Base-by-base conservation (phyloP, 2,797 vertebrate genomes). In the Neosilurus hyrtlii region DNA sequence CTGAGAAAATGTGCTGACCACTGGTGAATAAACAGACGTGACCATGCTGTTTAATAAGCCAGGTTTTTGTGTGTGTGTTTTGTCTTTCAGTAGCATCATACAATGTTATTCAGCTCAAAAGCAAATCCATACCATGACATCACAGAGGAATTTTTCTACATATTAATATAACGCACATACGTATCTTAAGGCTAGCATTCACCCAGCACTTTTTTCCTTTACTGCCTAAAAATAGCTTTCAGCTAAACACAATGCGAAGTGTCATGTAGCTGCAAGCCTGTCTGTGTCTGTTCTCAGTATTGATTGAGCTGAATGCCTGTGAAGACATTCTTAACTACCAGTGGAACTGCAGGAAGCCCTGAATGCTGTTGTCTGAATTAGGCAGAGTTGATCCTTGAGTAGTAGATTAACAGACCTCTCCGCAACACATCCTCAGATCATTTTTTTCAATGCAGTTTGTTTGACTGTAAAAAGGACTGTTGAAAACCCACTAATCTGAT, bases 1-100 rank as follows among this genome's bases (percentile, higher is more conserved):
- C 66, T 83, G 82, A 81, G 86, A 85, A 88, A 91, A 89, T 83
- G 54, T 87, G 86, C 88, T 88, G 88, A 90, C 88, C 88, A 84
- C 72, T 62, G 18, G 76, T 71, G 52, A 85, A 85, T 86, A 86
- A 89, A 87, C 86, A 88, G 82, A 90, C 84, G 83, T 86, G 88
- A 89, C 77, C 78, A 52, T 80, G 84, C 85, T 88, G 65, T 86
- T 85, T 86, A 90, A 89, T 86, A 86, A 80, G 71, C 61, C 68
- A 67, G 67, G 67, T 80, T 84, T 80, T 54, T 77, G 54, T 61
- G 30, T 61, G 56, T 49, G 20, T n/a, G 15, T 26, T 78, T 70
- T 49, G 20, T n/a, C 9, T 51, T 78, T 70, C 11, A 78, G 24
- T 12, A 11, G 4, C 37, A 65, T 54, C 49, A 15, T 62, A 71